phyloP scores from a whole-genome alignment of 2,113 vertebrate species.

The Amblyornis subalaris region DNA sequence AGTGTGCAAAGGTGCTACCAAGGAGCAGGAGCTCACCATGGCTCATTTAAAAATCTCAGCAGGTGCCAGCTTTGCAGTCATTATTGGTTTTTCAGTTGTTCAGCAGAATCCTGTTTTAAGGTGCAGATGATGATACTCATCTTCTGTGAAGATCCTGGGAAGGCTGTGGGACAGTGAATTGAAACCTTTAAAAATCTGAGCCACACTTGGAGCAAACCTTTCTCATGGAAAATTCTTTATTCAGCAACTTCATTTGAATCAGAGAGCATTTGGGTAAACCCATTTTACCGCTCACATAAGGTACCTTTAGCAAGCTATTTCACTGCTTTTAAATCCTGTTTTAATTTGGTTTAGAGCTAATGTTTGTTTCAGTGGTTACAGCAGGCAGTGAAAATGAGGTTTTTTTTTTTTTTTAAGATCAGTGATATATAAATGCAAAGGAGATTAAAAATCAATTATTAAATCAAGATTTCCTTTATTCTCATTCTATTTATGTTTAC shows the following conservation, averaged over 20 bases:
- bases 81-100: background rate
- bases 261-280: background rate
- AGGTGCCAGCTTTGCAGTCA: background rate
- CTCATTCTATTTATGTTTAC: background rate
- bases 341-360: background rate
- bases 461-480: constrained; percentile 18
- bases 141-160: background rate
- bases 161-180: background rate
- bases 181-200: background rate
- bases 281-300: background rate
- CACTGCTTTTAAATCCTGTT: background rate
- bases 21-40: background rate
- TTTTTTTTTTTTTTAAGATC: background rate
- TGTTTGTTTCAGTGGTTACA: background rate
- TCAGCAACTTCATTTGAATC: background rate
- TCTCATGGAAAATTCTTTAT: background rate
- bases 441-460: constrained; percentile 27
- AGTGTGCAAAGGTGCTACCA: background rate
- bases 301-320: background rate
- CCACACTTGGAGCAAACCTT: background rate
- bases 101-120: background rate
- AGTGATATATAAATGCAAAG: constrained; percentile 16
- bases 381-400: background rate
- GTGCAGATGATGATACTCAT: background rate
- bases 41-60: background rate